Evolutionary conservation across 2,888 invertebrate genomes (phyloP), one percentile per base, ranked within the genome.

Genomic region (Oscheius sp.): DNA sequence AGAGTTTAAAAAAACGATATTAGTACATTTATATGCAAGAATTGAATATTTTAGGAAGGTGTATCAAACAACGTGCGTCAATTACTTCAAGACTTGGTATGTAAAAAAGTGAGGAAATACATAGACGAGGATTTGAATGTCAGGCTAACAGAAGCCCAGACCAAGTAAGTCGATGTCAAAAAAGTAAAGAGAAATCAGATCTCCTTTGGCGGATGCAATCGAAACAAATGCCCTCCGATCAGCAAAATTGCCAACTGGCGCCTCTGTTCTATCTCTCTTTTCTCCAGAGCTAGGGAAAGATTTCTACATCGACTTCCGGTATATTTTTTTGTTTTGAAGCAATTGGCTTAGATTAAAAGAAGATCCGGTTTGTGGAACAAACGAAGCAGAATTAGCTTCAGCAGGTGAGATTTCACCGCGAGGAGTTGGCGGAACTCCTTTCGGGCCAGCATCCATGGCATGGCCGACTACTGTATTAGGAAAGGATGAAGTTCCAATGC

Each of bases 61-160:
- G 79, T 82, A 10, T 79, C 80, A 2, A 78, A 80, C 29, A 80
- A 82, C 55, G 79, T 82, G 17, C 73, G 82, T 0, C 73, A 78
- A 15, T 69, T 80, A 61, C 68, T 82, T 6, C 77, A 79, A 64
- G 68, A 72, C 12, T 69, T 79, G 20, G 78, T 82, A 33, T 82
- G 82, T 70, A 78, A 78, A 42, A 75, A 78, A 58, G 77, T 72
- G n/a, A 48, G 77, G 65, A 75, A 74, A 48, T 82, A 80, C 67
- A 77, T 82, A 25, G 82, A 82, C 50, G 78, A 76, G 25, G 82
- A 80, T 58, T 72, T 80, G n/a, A 82, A 82, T 52, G 65, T 67
- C 12, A 74, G 78, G 42, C 61, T 82, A 33, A 74, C 78, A 4
- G 79, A 82, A 55, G 81, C 74, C 4, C 80, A 80, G 69, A 76